A percentile compares a stretch with the other conserved stretches of the same genome.
Conservation (phyloP, 2,113 vertebrate species). For the Accipiter virgatus region DNA sequence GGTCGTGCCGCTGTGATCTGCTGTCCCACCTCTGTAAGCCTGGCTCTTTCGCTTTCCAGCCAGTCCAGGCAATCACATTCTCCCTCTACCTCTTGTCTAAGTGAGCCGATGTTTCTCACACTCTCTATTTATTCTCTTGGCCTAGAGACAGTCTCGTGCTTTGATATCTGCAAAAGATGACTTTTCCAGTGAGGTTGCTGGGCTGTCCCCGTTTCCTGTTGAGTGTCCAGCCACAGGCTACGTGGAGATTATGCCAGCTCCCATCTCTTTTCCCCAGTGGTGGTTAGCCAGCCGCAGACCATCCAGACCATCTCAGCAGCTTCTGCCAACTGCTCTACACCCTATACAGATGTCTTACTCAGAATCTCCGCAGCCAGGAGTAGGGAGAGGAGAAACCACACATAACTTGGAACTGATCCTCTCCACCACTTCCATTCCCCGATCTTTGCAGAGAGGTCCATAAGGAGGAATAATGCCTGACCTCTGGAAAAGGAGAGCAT, state of each 20-base stretch:
- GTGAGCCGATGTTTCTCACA: background rate
- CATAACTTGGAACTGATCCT: background rate
- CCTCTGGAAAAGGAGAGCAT: background rate
- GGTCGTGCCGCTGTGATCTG: background rate
- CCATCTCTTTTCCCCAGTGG: background rate
- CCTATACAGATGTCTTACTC: background rate
- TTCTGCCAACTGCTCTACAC: background rate
- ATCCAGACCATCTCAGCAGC: background rate
- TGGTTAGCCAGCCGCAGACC: background rate
- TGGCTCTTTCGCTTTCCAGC: background rate
- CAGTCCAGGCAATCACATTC: background rate
- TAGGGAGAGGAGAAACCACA: accelerated
- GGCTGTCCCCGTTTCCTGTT: background rate
- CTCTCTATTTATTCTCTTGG: background rate
- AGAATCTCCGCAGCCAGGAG: background rate
- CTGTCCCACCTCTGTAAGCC: background rate
- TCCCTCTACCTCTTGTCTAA: background rate
- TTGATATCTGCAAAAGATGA: background rate
- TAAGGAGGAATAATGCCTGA: background rate
- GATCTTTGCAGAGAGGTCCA: background rate
- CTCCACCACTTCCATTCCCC: background rate
- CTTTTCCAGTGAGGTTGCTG: background rate
- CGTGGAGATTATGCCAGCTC: background rate
- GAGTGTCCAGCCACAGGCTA: background rate
- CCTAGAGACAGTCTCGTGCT: background rate